These are phyloP conservation scores for Branchellion lobata DNA, from an alignment of 2,888 invertebrate species.

Conservation along the genomic window DNA sequence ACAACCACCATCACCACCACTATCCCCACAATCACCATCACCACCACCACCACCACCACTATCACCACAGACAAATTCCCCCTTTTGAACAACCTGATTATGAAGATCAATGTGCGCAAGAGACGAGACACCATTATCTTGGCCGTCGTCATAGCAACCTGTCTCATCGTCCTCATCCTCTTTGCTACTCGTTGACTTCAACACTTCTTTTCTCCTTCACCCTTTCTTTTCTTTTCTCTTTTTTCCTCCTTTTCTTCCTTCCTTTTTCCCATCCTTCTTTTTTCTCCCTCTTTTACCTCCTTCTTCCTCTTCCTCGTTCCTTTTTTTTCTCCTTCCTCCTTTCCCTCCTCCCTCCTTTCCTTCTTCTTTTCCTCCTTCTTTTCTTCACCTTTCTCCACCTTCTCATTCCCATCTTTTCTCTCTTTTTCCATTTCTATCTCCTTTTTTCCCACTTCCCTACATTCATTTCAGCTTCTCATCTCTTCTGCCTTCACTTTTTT, in stretches of 20 bases:
- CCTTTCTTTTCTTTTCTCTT: neutral
- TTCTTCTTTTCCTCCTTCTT: too few relatives aligned
- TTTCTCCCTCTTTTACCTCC: neutral
- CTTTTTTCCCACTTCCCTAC: too few relatives aligned
- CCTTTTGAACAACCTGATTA: conserved; percentile 71
- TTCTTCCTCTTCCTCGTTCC: neutral
- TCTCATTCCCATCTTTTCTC: too few relatives aligned
- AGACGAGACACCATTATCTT: conserved; percentile 89
- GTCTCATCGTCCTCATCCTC: conserved; percentile 76
- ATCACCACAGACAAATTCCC: conserved; percentile 71
- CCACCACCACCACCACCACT: neutral
- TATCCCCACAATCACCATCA: neutral
- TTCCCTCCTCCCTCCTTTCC: too few relatives aligned
- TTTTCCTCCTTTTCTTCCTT: neutral
- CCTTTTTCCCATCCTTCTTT: neutral
- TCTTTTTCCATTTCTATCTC: too few relatives aligned
- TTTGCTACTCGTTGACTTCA: conserved; percentile 52
- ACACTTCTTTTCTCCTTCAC: neutral
- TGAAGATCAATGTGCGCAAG: conserved; percentile 89
- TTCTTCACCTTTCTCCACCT: too few relatives aligned
- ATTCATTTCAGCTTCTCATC: too few relatives aligned
- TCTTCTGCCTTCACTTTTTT: too few relatives aligned
- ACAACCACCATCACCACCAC: too few relatives aligned
- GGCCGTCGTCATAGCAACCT: conserved; percentile 81
- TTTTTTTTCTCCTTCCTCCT: too few relatives aligned